Conservation (phyloP, 2,888 invertebrate genomes). For the Papilio gigon region DNA sequence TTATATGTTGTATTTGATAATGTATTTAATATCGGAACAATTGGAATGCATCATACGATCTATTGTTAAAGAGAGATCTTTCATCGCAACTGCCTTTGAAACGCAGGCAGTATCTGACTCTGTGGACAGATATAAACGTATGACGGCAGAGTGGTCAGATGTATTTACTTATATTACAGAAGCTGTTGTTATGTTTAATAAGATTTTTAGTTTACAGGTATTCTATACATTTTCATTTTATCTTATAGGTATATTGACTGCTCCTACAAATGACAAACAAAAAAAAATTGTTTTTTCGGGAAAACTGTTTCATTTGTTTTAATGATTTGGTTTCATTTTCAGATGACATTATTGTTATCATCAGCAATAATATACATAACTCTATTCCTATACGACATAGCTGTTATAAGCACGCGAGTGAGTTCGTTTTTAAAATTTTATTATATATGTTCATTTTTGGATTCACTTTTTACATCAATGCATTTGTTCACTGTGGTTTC, state of each 20-base stretch:
- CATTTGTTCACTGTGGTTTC: too few relatives aligned
- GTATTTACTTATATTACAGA: conserved; percentile 1
- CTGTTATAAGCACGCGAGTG: conserved; percentile 1
- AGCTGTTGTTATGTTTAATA: conserved; percentile 13
- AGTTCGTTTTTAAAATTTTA: background rate
- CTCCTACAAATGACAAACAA: background rate
- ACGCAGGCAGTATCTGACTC: background rate
- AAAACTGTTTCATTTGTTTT: background rate
- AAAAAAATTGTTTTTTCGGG: background rate
- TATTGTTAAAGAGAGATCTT: background rate
- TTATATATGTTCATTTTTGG: background rate
- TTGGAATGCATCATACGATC: conserved; percentile 17
- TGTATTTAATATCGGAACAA: conserved; percentile 27
- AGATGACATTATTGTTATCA: conserved; percentile 35
- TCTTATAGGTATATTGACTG: background rate
- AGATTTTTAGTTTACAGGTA: conserved; percentile 36
- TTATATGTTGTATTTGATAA: background rate
- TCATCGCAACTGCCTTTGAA: background rate
- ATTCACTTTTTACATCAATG: too few relatives aligned
- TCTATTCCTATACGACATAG: conserved; percentile 21
- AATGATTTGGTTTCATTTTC: background rate
- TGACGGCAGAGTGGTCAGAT: conserved; percentile 7
- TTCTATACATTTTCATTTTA: background rate
- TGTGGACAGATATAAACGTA: background rate
- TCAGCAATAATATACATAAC: conserved; percentile 2